Evolutionary conservation across 2,888 invertebrate species (phyloP).

Genomic region (Cistogaster globosa): DNA sequence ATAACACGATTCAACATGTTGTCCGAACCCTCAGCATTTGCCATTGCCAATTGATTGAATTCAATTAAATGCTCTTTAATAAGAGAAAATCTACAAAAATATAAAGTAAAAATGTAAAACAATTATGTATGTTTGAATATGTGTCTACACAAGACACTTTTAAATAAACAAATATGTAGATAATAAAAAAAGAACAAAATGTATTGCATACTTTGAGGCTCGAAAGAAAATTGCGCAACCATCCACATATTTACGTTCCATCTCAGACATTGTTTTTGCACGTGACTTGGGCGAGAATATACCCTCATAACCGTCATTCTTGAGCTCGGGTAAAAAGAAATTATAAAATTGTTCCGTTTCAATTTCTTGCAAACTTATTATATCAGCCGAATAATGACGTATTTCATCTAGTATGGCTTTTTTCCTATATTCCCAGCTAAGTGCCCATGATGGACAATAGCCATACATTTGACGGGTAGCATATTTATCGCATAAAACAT

Average conservation of each 20-base stretch:
- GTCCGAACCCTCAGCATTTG: constrained; percentile 98
- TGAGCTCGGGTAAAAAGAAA: constrained; percentile 97
- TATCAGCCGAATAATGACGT: constrained; percentile 97
- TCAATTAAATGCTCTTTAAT: constrained; percentile 98
- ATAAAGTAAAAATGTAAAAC: background rate
- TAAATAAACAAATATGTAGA: too few relatives aligned
- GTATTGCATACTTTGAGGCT: constrained; percentile 91
- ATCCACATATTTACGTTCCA: constrained; percentile 98
- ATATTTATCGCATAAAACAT: constrained; percentile 99
- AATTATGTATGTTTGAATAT: background rate
- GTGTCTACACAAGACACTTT: too few relatives aligned
- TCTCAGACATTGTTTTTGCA: constrained; percentile 98
- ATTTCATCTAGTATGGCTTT: constrained; percentile 98
- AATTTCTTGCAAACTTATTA: constrained; percentile 98
- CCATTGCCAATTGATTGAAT: constrained; percentile 99
- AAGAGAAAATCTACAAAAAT: constrained; percentile 90
- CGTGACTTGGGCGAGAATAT: constrained; percentile 99
- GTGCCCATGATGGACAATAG: constrained; percentile 99
- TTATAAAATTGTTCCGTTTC: constrained; percentile 99
- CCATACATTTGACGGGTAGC: constrained; percentile 99
- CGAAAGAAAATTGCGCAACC: constrained; percentile 99
- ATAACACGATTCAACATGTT: constrained; percentile 99
- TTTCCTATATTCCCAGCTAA: constrained; percentile 99
- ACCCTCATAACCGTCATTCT: constrained; percentile 95
- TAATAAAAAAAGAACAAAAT: too few relatives aligned